A percentile compares a stretch with the other conserved stretches of the same genome.
Conservation (phyloP, 92 coral and sea anemone species). For the Porites divaricata region DNA sequence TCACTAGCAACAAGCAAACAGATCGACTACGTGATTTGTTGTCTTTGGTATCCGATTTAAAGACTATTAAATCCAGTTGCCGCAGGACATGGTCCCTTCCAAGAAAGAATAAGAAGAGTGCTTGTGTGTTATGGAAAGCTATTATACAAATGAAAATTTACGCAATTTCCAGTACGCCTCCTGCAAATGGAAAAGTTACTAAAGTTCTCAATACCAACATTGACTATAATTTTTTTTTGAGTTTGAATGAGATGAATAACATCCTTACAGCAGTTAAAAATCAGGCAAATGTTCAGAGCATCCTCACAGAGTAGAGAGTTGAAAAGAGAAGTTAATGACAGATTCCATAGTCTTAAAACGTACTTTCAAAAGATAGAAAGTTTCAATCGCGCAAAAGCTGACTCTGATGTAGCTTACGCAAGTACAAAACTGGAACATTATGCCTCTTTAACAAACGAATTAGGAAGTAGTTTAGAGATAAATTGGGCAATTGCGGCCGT, state of each 20-base stretch:
- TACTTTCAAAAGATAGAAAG: conserved; percentile 39
- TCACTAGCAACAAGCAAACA: conserved; percentile 3
- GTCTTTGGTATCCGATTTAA: conserved; percentile 26
- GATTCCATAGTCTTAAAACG: conserved; percentile 45
- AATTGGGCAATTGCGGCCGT: conserved; percentile 30
- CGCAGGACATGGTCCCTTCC: conserved; percentile 30
- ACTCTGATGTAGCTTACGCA: conserved; percentile 35
- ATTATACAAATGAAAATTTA: conserved; percentile 29
- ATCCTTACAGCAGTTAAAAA: conserved; percentile 26
- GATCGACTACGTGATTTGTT: conserved; percentile 8
- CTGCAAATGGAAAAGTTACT: background rate
- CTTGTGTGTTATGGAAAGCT: conserved; percentile 52
- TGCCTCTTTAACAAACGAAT: conserved; percentile 9
- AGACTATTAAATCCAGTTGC: conserved; percentile 38
- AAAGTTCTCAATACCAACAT: conserved; percentile 48
- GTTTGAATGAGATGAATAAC: conserved; percentile 42
- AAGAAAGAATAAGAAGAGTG: conserved; percentile 2
- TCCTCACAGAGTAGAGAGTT: conserved; percentile 24
- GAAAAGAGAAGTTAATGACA: conserved; percentile 8
- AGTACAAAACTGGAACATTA: conserved; percentile 9
- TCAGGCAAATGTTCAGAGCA: background rate
- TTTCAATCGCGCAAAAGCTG: conserved; percentile 40
- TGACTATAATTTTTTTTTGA: conserved; percentile 40
- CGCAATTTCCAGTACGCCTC: background rate
- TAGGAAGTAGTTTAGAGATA: conserved; percentile 15